phyloP scores from a whole-genome alignment of 2,888 invertebrate species.

The Noctua janthe region DNA sequence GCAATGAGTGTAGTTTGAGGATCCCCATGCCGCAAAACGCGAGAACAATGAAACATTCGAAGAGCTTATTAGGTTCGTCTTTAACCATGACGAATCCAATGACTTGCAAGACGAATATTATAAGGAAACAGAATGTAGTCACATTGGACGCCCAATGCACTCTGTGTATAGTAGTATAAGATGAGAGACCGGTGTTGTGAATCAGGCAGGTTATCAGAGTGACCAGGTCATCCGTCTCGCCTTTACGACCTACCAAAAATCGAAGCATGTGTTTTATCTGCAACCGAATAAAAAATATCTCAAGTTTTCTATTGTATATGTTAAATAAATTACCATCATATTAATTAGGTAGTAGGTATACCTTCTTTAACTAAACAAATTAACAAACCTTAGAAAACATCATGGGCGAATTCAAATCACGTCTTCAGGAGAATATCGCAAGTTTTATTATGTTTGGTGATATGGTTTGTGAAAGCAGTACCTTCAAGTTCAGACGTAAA shows the following conservation, averaged over 20 bases:
- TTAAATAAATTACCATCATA: not conserved
- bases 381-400: conserved; percentile 45
- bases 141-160: conserved; percentile 69
- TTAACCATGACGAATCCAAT: conserved; percentile 71
- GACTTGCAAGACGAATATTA: conserved; percentile 72
- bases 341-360: not conserved
- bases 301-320: not conserved
- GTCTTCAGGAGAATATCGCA: not conserved
- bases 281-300: conserved; percentile 14
- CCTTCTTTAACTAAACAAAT: not conserved
- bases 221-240: conserved; percentile 29
- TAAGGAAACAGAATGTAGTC: conserved; percentile 71
- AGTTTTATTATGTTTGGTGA: not conserved
- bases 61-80: conserved; percentile 74
- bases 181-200: conserved; percentile 70
- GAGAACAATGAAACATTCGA: conserved; percentile 81
- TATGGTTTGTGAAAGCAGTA: conserved; percentile 13
- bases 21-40: conserved; percentile 81
- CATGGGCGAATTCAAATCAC: not conserved
- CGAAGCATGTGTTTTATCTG: conserved; percentile 40
- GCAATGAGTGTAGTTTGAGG: conserved; percentile 77
- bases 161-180: conserved; percentile 47
- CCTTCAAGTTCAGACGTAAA: not conserved
- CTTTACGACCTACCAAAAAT: not conserved
- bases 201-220: conserved; percentile 57